phyloP scores from a whole-genome alignment of 2,797 vertebrate species.

The Scarus forsteni region DNA sequence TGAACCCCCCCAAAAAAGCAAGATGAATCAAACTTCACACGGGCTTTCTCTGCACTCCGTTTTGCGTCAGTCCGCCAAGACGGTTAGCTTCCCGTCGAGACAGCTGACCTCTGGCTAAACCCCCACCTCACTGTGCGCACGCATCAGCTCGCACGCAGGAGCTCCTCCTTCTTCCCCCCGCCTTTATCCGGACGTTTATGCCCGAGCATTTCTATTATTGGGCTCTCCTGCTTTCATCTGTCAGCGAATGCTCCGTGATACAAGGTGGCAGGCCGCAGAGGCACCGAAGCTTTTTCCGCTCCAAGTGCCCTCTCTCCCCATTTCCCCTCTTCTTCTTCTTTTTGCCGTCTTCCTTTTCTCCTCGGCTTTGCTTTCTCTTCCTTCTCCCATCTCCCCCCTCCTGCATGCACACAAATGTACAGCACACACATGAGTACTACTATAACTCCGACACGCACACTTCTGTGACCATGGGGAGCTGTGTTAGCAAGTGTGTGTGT shows the following conservation, averaged over 20 bases:
- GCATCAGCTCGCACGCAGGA: constrained; percentile 24
- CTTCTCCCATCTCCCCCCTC: constrained; percentile 57
- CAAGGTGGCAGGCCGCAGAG: constrained; percentile 80
- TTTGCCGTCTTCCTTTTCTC: constrained; percentile 45
- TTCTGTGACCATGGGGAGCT: constrained; percentile 39
- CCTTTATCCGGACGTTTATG: constrained; percentile 54
- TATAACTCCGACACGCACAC: background rate
- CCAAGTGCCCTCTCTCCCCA: constrained; percentile 65
- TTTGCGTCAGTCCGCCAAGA: constrained; percentile 13
- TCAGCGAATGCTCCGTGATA: constrained; percentile 78
- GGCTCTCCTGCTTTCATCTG: constrained; percentile 79
- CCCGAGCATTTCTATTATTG: constrained; percentile 77
- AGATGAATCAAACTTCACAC: constrained; percentile 17
- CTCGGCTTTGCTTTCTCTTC: constrained; percentile 40
- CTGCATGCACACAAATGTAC: constrained; percentile 26
- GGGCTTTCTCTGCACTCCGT: constrained; percentile 23
- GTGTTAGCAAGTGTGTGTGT: constrained; percentile 44
- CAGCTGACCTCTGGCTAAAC: constrained; percentile 39
- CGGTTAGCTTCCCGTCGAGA: constrained; percentile 17
- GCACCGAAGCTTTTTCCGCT: constrained; percentile 75
- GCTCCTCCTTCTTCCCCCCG: constrained; percentile 34
- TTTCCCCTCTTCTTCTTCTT: constrained; percentile 41
- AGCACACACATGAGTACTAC: constrained; percentile 22
- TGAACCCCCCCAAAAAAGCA: constrained; percentile 16
- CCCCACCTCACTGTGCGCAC: constrained; percentile 5